These are phyloP conservation scores for Drosophila prostipennis DNA, from an alignment of 2,888 invertebrate species.

Conservation along the genomic window DNA sequence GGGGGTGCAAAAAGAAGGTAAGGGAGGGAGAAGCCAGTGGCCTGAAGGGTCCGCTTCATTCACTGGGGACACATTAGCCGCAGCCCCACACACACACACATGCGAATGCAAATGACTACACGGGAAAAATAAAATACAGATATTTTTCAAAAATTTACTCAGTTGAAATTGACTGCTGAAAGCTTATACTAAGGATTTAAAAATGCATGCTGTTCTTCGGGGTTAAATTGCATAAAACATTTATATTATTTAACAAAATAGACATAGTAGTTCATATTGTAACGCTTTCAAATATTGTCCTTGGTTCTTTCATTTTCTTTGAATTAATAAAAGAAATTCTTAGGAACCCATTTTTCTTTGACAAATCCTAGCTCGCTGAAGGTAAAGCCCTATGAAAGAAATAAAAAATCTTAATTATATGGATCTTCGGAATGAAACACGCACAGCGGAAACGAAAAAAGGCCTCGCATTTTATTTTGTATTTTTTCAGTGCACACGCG, in stretches of 20 bases:
- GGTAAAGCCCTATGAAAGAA: background rate
- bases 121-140: too few relatives aligned
- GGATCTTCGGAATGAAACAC: background rate
- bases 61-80: slow-evolving; percentile 82
- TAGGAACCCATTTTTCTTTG: background rate
- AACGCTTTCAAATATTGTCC: background rate
- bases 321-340: background rate
- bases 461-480: background rate
- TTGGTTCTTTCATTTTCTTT: background rate
- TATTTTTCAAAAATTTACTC: too few relatives aligned
- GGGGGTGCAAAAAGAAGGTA: background rate
- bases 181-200: too few relatives aligned
- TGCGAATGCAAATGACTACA: slow-evolving; percentile 63
- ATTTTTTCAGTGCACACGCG: slow-evolving; percentile 18
- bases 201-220: too few relatives aligned
- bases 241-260: too few relatives aligned
- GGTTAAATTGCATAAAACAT: too few relatives aligned
- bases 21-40: slow-evolving; percentile 15
- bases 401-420: background rate
- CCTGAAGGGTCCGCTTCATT: slow-evolving; percentile 63
- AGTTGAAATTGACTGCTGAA: too few relatives aligned
- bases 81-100: slow-evolving; percentile 48
- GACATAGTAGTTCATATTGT: too few relatives aligned
- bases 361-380: too few relatives aligned
- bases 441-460: background rate